A percentile compares a stretch with the other conserved stretches of the same genome.
Conservation (phyloP, 2,113 vertebrate genomes). For the Micronycteris hirsuta region DNA sequence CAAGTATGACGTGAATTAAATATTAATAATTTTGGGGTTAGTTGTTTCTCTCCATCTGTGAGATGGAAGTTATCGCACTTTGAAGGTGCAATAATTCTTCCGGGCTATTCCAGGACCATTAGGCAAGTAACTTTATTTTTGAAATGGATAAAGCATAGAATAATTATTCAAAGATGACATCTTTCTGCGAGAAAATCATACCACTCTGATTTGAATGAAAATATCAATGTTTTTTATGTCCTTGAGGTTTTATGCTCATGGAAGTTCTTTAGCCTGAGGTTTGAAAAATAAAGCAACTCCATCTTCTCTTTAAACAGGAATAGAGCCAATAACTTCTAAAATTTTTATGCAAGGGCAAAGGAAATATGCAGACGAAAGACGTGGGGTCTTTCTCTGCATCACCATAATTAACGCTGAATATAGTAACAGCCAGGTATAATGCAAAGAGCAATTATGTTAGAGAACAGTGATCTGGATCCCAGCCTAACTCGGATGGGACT, state of each 20-base stretch:
- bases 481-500: neutral
- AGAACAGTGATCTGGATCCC: neutral
- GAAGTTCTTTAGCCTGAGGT: neutral
- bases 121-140: neutral
- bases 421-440: neutral
- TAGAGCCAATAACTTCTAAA: neutral
- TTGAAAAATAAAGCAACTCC: conserved; percentile 13
- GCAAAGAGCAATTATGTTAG: neutral
- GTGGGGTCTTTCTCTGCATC: neutral
- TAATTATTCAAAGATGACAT: neutral
- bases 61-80: neutral
- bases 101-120: neutral
- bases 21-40: neutral
- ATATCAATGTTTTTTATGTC: neutral
- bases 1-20: neutral
- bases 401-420: neutral
- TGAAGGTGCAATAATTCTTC: conserved; percentile 21
- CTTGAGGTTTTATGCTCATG: neutral
- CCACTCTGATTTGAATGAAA: neutral
- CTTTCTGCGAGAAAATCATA: neutral
- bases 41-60: neutral
- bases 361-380: neutral
- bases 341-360: neutral
- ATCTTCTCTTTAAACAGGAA: neutral
- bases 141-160: neutral